Base-by-base conservation (phyloP, 1,140 invertebrate species). In the Pseudomyrmex sp. region DNA sequence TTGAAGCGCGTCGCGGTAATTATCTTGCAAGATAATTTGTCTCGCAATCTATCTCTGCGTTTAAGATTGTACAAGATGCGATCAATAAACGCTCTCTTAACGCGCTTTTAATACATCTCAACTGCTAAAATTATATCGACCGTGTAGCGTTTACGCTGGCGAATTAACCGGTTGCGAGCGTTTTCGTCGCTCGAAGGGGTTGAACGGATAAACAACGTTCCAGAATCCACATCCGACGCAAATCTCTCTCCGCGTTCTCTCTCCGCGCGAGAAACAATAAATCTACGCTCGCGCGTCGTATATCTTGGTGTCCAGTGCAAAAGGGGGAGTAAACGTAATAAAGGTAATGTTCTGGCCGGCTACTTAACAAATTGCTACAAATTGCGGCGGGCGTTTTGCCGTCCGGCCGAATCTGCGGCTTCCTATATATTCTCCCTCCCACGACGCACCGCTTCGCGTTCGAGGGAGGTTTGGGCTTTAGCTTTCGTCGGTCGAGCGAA, bases 361-460 rank as follows among this genome's bases (percentile, higher is more conserved):
- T 94, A 94, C 93, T 94, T 94, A 94, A 94, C 94, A 94, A 94
- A 94, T 94, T 94, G 93, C 93, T 94, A 94, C 94, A 94, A 94
- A 94, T 94, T 94, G 93, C 91, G 92, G 90, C 84, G 86, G 91
- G 86, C 93, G 91, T 93, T 94, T 94, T 94, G 92, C 87, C 86
- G 85, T 88, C 83, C 83, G 76, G 59, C 86, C 65, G 75, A 82
- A 85, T 84, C 85, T 76, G 74, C 66, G 87, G 58, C 56, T 68
- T 83, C 72, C 76, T 83, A 58, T 68, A 26, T 74, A 35, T 35
- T 35, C 35, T n/a, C 61, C 18, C 52, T 75, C 77, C 82, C 82
- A 15, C n/a, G 35, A 48, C 62, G 54, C 70, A 68, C 68, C 48
- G 75, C 66, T 58, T 56, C 5, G 12, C 56, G 52, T 72, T 12